Percentiles rank a stretch among this genome's conserved stretches.
Conservation (phyloP, 2,888 invertebrate species). For the Sturmia bella region DNA sequence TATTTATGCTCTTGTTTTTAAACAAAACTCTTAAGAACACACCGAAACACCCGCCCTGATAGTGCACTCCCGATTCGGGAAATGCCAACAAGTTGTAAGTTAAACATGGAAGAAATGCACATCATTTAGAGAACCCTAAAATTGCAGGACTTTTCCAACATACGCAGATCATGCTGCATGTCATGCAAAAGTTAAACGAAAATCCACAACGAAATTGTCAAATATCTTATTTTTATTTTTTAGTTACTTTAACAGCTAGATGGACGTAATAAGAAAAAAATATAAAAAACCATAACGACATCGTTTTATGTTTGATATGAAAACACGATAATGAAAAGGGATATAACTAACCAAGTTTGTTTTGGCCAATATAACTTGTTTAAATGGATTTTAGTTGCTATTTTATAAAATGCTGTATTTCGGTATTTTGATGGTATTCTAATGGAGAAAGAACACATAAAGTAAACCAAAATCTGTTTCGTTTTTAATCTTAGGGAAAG, state of each 20-base stretch:
- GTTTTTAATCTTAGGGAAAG: no score
- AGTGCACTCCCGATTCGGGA: conserved; percentile 3
- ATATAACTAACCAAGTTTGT: conserved; percentile 27
- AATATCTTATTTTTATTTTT: conserved; percentile 1
- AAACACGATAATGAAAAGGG: conserved; percentile 11
- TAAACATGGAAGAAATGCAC: not conserved
- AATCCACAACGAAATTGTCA: conserved; percentile 15
- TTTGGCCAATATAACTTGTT: conserved; percentile 8
- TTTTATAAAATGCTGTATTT: conserved; percentile 4
- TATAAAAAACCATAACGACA: not conserved
- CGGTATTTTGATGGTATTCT: not conserved
- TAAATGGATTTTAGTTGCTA: not conserved
- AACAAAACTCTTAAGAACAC: conserved; percentile 15
- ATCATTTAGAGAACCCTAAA: not conserved
- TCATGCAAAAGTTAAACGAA: not conserved
- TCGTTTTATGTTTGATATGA: not conserved
- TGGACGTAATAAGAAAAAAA: not conserved
- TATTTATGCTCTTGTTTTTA: conserved; percentile 2
- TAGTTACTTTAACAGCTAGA: not conserved
- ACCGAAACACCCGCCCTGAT: not conserved
- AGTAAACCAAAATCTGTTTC: no score
- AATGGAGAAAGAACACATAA: not conserved
- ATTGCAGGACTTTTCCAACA: conserved; percentile 29
- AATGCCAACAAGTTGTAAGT: no score
- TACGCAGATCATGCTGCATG: conserved; percentile 29